phyloP scores from a whole-genome alignment of 92 coral and sea anemone species.

The Paragorgia papillata region DNA sequence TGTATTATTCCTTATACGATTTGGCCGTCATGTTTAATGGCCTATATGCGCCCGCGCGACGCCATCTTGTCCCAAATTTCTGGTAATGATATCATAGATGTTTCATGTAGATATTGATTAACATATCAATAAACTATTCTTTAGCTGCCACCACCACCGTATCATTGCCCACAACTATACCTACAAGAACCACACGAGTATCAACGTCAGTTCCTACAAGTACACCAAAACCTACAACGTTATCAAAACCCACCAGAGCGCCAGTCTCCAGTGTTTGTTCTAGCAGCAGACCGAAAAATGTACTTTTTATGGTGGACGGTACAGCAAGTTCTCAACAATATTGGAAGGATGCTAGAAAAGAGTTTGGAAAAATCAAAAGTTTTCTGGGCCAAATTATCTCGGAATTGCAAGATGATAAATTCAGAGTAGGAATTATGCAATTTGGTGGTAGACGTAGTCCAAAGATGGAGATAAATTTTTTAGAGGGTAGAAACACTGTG shows the following conservation, averaged over 20 bases:
- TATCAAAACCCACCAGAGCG: no score
- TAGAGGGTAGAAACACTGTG: background rate
- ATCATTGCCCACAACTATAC: slow-evolving; percentile 8
- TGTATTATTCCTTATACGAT: no score
- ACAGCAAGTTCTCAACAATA: slow-evolving; percentile 10
- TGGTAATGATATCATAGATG: no score
- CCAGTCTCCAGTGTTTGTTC: no score
- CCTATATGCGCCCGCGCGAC: no score
- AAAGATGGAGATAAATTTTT: slow-evolving; percentile 23
- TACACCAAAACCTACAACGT: no score
- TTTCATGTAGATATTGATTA: no score
- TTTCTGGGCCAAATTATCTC: slow-evolving; percentile 5
- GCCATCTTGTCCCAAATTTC: no score
- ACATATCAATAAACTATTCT: no score
- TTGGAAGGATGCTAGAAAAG: background rate
- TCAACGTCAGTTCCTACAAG: slow-evolving; percentile 3
- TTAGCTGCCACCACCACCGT: background rate
- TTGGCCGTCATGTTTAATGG: no score
- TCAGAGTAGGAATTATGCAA: slow-evolving; percentile 27
- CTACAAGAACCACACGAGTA: slow-evolving; percentile 6
- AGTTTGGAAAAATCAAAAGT: slow-evolving; percentile 7
- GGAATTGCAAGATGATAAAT: slow-evolving; percentile 11
- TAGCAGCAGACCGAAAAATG: slow-evolving; percentile 7
- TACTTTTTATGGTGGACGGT: slow-evolving; percentile 28
- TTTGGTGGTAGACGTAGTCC: slow-evolving; percentile 12